phyloP scores from a whole-genome alignment of 2,113 vertebrate genomes.

The Misgurnus anguillicaudatus region DNA sequence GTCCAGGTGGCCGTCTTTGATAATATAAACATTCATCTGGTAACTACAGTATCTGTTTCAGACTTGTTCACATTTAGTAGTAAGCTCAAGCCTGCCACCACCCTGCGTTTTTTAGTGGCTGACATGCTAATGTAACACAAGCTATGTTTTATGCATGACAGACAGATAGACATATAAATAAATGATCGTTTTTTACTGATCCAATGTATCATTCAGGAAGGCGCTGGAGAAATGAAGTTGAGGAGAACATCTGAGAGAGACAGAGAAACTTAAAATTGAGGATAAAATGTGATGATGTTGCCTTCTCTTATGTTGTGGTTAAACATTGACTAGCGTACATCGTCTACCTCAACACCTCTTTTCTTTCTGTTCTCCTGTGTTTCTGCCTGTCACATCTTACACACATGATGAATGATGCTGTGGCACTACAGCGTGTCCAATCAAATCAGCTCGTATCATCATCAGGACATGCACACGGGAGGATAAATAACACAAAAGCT shows the following conservation, averaged over 20 bases:
- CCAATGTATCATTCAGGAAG: conserved; percentile 15
- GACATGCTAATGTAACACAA: conserved; percentile 6
- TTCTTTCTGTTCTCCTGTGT: not conserved
- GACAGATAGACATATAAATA: not conserved
- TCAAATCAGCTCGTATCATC: conserved; percentile 8
- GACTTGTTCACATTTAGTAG: not conserved
- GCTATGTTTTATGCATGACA: not conserved
- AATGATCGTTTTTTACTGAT: conserved; percentile 1
- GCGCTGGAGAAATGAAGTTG: not conserved
- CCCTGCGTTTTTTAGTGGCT: not conserved
- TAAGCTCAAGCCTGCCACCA: not conserved
- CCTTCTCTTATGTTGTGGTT: conserved; percentile 8
- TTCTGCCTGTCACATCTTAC: conserved; percentile 5
- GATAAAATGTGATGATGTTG: not conserved
- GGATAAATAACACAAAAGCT: conserved; percentile 29
- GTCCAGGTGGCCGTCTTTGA: not conserved
- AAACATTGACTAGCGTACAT: not conserved
- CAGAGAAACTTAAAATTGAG: no score
- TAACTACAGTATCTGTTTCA: not conserved
- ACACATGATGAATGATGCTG: conserved; percentile 39
- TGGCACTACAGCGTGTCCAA: conserved; percentile 22
- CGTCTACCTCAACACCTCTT: not conserved
- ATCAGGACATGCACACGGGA: not conserved
- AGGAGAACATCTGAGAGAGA: not conserved
- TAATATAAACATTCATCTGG: not conserved